Percentiles rank a stretch among this genome's conserved stretches.
These are phyloP conservation scores for Drosophila eugracilis DNA, from an alignment of 1,140 invertebrate species.

Conservation along the genomic window DNA sequence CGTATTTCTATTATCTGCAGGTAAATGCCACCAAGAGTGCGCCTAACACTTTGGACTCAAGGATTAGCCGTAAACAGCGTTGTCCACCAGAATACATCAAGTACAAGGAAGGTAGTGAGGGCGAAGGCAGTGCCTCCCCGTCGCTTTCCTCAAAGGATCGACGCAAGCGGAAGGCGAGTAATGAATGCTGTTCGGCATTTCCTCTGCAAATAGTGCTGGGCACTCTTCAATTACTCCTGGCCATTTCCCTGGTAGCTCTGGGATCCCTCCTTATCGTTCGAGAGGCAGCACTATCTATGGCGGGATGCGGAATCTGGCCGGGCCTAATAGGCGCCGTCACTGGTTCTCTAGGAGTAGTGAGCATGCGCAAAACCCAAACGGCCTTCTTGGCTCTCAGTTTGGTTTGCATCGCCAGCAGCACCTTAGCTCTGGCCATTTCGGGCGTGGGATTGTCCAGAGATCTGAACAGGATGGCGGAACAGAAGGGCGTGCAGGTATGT, in stretches of 20 bases:
- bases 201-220: slow-evolving; percentile 78
- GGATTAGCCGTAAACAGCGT: slow-evolving; percentile 82
- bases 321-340: slow-evolving; percentile 78
- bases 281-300: slow-evolving; percentile 75
- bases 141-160: slow-evolving; percentile 54
- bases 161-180: slow-evolving; percentile 56
- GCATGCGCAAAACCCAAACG: slow-evolving; percentile 79
- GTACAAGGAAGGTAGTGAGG: slow-evolving; percentile 63
- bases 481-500: slow-evolving; percentile 60
- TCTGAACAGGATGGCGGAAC: slow-evolving; percentile 76
- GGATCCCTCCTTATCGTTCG: slow-evolving; percentile 76
- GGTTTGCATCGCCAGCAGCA: slow-evolving; percentile 83
- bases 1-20: background rate
- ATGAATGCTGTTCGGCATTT: slow-evolving; percentile 77
- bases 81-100: slow-evolving; percentile 80
- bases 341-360: slow-evolving; percentile 79
- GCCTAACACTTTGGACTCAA: slow-evolving; percentile 69
- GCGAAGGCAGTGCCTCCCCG: slow-evolving; percentile 37
- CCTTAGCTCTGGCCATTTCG: slow-evolving; percentile 79
- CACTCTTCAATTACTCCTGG: slow-evolving; percentile 75
- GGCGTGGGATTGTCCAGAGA: slow-evolving; percentile 81
- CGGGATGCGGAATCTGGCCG: slow-evolving; percentile 82
- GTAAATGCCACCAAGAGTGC: slow-evolving; percentile 34
- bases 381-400: slow-evolving; percentile 81
- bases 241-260: slow-evolving; percentile 74